A percentile compares a stretch with the other conserved stretches of the same genome.
phyloP scores from a whole-genome alignment of 2,888 invertebrate genomes.

The Volucella bombylans region DNA sequence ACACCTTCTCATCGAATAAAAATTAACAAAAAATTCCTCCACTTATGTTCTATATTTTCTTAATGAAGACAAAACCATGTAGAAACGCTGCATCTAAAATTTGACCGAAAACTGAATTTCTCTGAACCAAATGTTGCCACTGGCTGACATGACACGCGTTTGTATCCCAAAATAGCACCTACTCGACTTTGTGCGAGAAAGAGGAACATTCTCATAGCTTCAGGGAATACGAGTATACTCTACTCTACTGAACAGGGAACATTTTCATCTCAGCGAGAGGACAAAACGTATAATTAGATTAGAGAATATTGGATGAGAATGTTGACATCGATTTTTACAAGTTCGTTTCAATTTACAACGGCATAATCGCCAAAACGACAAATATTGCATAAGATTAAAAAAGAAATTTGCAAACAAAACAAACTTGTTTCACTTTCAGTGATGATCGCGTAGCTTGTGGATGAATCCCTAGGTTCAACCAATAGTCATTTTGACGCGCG shows the following conservation, averaged over 20 bases:
- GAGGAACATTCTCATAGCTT: constrained; percentile 10
- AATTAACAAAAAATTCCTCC: constrained; percentile 14
- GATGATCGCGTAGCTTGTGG: constrained; percentile 29
- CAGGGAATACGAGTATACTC: not conserved
- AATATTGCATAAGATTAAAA: constrained; percentile 58
- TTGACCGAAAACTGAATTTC: constrained; percentile 62
- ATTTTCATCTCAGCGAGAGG: not conserved
- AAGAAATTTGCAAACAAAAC: constrained; percentile 48
- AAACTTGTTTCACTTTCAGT: constrained; percentile 31
- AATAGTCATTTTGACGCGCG: not conserved
- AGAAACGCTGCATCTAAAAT: constrained; percentile 48
- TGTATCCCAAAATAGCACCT: constrained; percentile 59
- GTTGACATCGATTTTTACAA: constrained; percentile 62
- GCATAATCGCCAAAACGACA: not conserved
- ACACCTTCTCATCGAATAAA: constrained; percentile 37
- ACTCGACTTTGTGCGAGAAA: constrained; percentile 26
- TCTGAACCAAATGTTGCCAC: constrained; percentile 36
- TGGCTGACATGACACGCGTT: constrained; percentile 70
- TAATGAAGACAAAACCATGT: constrained; percentile 8
- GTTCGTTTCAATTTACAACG: constrained; percentile 12
- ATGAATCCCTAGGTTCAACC: not conserved
- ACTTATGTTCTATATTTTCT: constrained; percentile 15
- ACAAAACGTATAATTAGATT: constrained; percentile 47
- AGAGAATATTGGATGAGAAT: constrained; percentile 33
- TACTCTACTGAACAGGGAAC: not conserved